phyloP scores from a whole-genome alignment of 2,888 invertebrate species.

The Frankliniella intonsa region DNA sequence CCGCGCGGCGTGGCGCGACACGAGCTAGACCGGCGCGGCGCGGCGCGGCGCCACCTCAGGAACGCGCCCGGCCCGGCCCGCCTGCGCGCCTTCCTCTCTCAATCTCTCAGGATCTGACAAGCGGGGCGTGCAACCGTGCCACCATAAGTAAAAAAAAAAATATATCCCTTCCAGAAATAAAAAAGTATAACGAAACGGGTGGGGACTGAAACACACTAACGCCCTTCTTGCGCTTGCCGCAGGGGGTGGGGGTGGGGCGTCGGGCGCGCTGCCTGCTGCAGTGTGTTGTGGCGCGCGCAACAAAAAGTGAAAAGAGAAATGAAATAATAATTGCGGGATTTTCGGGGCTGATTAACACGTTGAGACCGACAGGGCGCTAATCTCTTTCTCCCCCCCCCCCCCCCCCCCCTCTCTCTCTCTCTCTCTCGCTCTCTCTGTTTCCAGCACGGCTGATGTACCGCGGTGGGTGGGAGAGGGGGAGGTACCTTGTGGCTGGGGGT shows the following conservation, averaged over 20 bases:
- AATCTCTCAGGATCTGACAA: constrained; percentile 3
- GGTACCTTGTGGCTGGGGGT: neutral
- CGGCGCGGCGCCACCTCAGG: neutral
- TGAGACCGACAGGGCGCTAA: neutral
- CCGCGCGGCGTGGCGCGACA: too few relatives aligned
- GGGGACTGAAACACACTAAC: too few relatives aligned
- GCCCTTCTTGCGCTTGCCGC: too few relatives aligned
- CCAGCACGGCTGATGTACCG: too few relatives aligned
- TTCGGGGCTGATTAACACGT: constrained; percentile 14
- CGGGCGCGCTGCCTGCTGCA: too few relatives aligned
- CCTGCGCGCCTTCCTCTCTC: neutral
- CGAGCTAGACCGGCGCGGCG: too few relatives aligned
- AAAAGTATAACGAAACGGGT: neutral
- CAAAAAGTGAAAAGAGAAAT: neutral
- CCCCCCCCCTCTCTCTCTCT: neutral
- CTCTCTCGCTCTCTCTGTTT: neutral
- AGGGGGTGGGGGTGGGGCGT: too few relatives aligned
- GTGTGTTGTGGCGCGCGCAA: too few relatives aligned
- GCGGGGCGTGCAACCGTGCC: neutral
- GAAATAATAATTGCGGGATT: constrained; percentile 23
- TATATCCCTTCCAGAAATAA: neutral
- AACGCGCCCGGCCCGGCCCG: neutral
- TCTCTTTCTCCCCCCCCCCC: neutral
- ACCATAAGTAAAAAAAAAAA: neutral
- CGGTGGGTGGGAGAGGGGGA: neutral